phyloP scores from a whole-genome alignment of 2,113 vertebrate species.

The Eonycteris spelaea region DNA sequence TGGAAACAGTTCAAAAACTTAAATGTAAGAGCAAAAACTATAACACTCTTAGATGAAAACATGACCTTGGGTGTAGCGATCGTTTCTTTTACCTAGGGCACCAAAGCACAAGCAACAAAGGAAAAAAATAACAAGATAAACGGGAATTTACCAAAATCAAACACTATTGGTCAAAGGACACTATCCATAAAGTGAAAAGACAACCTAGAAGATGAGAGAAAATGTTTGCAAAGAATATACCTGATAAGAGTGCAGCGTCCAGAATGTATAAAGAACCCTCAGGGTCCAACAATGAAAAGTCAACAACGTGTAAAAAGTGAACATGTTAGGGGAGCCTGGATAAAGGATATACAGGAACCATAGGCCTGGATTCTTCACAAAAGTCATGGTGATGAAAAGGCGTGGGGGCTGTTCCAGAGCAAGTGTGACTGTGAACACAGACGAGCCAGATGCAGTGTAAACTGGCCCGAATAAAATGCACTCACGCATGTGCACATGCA shows the following conservation, averaged over 20 bases:
- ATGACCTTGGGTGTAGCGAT: not conserved
- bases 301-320: not conserved
- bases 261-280: not conserved
- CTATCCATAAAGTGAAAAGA: not conserved
- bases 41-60: not conserved
- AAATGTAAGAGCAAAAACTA: not conserved
- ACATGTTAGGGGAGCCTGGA: not conserved
- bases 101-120: not conserved
- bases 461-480: not conserved
- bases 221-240: not conserved
- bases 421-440: not conserved
- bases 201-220: not conserved
- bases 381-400: not conserved
- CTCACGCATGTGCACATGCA: fast-evolving
- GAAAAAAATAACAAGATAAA: not conserved
- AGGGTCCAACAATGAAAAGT: not conserved
- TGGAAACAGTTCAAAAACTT: not conserved
- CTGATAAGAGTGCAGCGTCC: not conserved
- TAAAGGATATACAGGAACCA: not conserved
- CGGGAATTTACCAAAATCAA: not conserved
- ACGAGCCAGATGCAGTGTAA: not conserved
- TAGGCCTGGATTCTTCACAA: not conserved
- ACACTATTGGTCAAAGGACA: not conserved
- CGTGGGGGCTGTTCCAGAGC: not conserved
- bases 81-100: not conserved